phyloP scores from a whole-genome alignment of 2,113 vertebrate species.

The Hemibagrus wyckioides region DNA sequence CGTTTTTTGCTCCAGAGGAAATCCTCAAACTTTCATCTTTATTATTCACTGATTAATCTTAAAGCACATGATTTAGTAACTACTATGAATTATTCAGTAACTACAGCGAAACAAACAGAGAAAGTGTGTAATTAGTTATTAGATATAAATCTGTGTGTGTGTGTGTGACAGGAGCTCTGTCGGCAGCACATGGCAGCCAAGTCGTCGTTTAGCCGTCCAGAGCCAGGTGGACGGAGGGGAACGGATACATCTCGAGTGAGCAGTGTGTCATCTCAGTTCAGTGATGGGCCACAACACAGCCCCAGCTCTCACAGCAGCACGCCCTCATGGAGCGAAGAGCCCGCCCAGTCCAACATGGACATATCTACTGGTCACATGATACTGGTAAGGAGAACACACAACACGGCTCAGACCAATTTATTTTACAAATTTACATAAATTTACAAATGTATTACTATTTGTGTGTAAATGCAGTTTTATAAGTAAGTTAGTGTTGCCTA shows the following conservation, averaged over 20 bases:
- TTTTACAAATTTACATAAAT: background rate
- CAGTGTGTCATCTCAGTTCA: conserved; percentile 97
- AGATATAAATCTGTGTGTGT: background rate
- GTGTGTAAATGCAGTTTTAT: background rate
- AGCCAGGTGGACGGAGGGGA: conserved; percentile 69
- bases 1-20: background rate
- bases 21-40: background rate
- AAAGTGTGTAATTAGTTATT: background rate
- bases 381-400: conserved; percentile 78
- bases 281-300: conserved; percentile 90
- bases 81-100: background rate
- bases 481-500: background rate
- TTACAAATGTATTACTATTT: background rate
- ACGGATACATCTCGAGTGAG: conserved; percentile 91
- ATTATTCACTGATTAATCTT: background rate
- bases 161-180: conserved; percentile 84
- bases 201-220: conserved; percentile 81
- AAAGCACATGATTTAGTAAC: background rate
- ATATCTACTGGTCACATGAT: conserved; percentile 99
- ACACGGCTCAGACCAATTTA: too few species aligned
- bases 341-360: conserved; percentile 98
- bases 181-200: conserved; percentile 97
- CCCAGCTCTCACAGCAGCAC: conserved; percentile 98
- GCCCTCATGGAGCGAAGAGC: conserved; percentile 95
- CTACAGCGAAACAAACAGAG: background rate